phyloP scores from a whole-genome alignment of 2,797 vertebrate genomes.

The Botia almorhae region DNA sequence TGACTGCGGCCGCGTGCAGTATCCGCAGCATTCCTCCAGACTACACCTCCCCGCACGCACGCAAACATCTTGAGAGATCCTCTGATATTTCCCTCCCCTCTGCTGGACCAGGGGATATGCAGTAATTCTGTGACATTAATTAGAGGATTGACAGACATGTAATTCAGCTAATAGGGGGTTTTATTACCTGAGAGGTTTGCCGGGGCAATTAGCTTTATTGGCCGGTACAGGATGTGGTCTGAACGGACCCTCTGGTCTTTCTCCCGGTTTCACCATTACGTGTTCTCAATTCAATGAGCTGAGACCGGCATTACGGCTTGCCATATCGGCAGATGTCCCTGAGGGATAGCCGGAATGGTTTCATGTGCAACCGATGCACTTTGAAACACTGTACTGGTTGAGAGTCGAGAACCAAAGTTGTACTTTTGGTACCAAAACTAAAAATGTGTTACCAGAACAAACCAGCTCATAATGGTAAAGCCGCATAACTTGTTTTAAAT shows the following conservation, averaged over 20 bases:
- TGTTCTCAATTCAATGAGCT: slow-evolving; percentile 76
- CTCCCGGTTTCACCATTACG: slow-evolving; percentile 69
- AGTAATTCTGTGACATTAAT: slow-evolving; percentile 76
- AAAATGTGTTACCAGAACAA: too few species aligned
- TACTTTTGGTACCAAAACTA: not conserved
- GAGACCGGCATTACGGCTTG: slow-evolving; percentile 64
- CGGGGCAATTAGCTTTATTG: slow-evolving; percentile 82
- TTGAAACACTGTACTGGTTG: not conserved
- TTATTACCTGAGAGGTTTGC: slow-evolving; percentile 81
- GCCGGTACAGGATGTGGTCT: slow-evolving; percentile 76
- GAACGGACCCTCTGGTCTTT: slow-evolving; percentile 72
- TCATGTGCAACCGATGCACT: slow-evolving; percentile 3
- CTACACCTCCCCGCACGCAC: slow-evolving; percentile 56
- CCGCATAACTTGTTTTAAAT: too few species aligned
- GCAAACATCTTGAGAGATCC: slow-evolving; percentile 41
- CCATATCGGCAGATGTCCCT: slow-evolving; percentile 58
- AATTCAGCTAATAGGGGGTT: slow-evolving; percentile 78
- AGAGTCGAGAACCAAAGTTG: not conserved
- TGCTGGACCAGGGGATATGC: slow-evolving; percentile 34
- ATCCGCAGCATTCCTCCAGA: slow-evolving; percentile 61
- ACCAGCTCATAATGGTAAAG: too few species aligned
- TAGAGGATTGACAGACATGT: slow-evolving; percentile 80
- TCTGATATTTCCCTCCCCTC: slow-evolving; percentile 25
- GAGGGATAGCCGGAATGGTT: slow-evolving; percentile 7
- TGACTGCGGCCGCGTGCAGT: slow-evolving; percentile 64